Base-by-base conservation (phyloP, 2,888 invertebrate genomes). In the Nemoura dubitans region DNA sequence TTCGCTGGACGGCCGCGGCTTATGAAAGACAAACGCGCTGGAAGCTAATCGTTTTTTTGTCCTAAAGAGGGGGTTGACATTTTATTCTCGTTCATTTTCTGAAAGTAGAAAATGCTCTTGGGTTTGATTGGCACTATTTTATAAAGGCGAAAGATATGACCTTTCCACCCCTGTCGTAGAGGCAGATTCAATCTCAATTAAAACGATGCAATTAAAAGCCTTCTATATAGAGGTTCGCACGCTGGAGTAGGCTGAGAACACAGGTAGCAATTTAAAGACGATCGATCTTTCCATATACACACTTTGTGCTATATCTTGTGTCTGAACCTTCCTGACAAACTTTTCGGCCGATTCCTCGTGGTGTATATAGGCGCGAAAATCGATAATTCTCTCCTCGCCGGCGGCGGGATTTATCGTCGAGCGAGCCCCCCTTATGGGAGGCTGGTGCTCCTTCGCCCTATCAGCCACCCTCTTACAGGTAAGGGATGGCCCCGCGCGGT, bases 381-480 rank as follows among this genome's bases (percentile, higher is more conserved):
- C 59, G 59, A 59, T 59, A 7, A 21, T 21, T 59, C 59, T 59
- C 59, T 59, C 21, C 59, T 59, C 59, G 59, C 59, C 59, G 59
- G 59, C 59, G 59, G 59, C 59, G 21, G 21, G 59, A 59, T 59
- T 59, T 59, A 59, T 59, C 59, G 21, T 21, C 21, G 59, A 59
- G 5, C 59, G 59, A 59, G 59, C 59, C 59, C 59, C n/a, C 36
- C 36, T 36, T 36, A 36, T 36, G 36, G 36, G 36, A 36, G 36
- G 36, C 36, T 36, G 36, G 5, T 6, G 36, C 36, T 36, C 36
- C 36, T 36, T 36, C 10, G 36, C 36, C 36, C 59, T 59, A 59
- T 59, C 59, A 59, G 59, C 59, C 59, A 59, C 59, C 59, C 59
- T 59, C 59, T 59, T 59, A 59, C 59, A 59, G 59, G 59, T 59